Evolutionary conservation across 2,888 invertebrate species (phyloP), one percentile per base, ranked within the genome.

Genomic region (Tridacna crocea): DNA sequence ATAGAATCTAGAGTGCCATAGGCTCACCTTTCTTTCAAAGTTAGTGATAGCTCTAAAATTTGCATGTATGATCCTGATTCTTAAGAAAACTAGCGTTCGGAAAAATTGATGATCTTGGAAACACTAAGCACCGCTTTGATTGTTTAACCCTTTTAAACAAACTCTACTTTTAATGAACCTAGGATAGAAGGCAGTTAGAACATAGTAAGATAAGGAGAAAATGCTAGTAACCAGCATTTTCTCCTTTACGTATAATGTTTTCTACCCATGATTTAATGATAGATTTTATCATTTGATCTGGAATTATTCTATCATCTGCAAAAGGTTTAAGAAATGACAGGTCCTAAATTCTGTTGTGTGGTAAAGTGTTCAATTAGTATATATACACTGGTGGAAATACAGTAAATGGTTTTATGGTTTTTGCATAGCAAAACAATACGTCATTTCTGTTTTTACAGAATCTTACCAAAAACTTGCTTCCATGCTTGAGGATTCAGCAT

Each of bases 401-500:
- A n/a, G n/a, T n/a, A n/a, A n/a, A n/a, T n/a, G n/a, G n/a, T n/a
- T n/a, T 51, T 51, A 51, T 51, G 51, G 15, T 51, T 51, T 51
- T 51, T 51, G 51, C 51, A 51, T 51, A 15, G 11, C 36, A 36
- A 36, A 36, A 55, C 3, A 11, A 55, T 6, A 55, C 19, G 3
- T 55, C 3, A 1, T 19, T 55, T 15, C 11, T 19, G 3, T 22
- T 61, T 13, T 61, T 4, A 13, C 17, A 70, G 70, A 70, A 51
- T n/a, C 70, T 13, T 81, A 77, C 36, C 47, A 74, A 51, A 48
- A 81, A 12, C 72, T 84, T 11, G n/a, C 81, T 22, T 55, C 74
- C 12, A 58, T 81, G 19, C 60, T 84, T 24, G 63, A 81, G 51
- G n/a, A 66, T 10, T 55, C 65, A 13, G 75, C 85, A 27, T 63